phyloP scores from a whole-genome alignment of 2,797 vertebrate species.

The Kryptopterus vitreolus region DNA sequence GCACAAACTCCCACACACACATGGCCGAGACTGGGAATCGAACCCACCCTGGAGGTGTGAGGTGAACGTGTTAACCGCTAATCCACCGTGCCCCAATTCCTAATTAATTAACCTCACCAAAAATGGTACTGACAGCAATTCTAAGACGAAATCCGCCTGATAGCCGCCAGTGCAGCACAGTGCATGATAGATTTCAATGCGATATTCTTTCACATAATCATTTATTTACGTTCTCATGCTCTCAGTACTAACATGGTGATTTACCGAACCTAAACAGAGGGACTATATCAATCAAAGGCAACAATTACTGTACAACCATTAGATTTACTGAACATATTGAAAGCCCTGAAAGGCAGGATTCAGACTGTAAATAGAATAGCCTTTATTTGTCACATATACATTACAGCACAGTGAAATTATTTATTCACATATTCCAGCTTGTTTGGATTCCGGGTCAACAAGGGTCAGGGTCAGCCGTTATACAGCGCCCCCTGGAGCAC shows the following conservation, averaged over 20 bases:
- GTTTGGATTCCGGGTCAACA: no score
- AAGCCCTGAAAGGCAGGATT: not conserved
- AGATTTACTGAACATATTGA: not conserved
- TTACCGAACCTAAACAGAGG: conserved; percentile 1
- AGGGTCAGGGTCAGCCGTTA: no score
- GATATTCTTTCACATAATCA: not conserved
- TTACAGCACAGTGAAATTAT: no score
- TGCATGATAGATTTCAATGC: not conserved
- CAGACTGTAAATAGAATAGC: not conserved
- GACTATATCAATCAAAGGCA: not conserved
- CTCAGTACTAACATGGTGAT: conserved; percentile 1
- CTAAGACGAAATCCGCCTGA: not conserved
- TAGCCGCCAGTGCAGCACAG: not conserved
- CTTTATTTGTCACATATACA: no score
- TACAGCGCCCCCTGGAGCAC: no score
- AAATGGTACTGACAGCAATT: not conserved
- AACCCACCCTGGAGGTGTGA: no score
- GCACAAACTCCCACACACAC: no score
- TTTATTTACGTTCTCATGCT: conserved; percentile 1
- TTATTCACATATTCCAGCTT: no score
- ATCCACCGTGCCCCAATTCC: no score
- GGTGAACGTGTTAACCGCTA: no score
- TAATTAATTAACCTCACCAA: not conserved
- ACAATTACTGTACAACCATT: not conserved
- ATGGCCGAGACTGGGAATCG: no score